Evolutionary conservation across 2,113 vertebrate genomes (phyloP), one percentile per base, ranked within the genome.

Genomic region (Sitta europaea): DNA sequence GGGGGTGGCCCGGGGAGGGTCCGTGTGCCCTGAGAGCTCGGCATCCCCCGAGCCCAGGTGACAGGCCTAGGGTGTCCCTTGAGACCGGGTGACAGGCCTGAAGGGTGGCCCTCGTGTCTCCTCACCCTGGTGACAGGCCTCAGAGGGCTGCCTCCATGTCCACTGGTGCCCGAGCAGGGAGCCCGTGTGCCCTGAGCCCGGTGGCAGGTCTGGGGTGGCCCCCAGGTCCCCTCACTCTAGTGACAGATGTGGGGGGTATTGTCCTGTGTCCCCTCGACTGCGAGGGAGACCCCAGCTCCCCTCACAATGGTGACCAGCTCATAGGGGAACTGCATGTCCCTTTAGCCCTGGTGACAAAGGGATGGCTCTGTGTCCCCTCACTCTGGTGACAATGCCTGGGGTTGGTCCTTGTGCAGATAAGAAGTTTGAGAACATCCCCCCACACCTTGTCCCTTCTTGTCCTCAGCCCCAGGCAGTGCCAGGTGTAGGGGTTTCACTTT

Each of bases 141-240:
- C 40, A 45, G 54, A 57, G 33, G 53, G 40, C 33, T 50, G 35
- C 13, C 36, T 42, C 11, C 11, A 7, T 62, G 47, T 63, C 38
- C 17, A 17, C 53, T 54, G 31, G 29, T 17, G 18, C 29, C 18
- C 29, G 5, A 12, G 33, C 18, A 33, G 11, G 29, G 29, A 54
- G 31, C 17, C 53, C 29, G 12, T 55, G 54, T n/a, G 12, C 31
- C 54, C n/a, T 12, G 19, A 50, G 31, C 11, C 24, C 0, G 0
- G 19, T 31, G 38, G 36, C 15, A n/a, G 19, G 20, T 35, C 28
- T 5, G 10, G 55, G n/a, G 4, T 24, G 53, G n/a, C 18, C 17
- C 14, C 12, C 20, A 20, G 35, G 18, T 10, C 17, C 9, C 7
- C 24, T 83, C 35, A 47, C 38, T 19, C 8, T 9, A 13, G 45